Base-by-base conservation (phyloP, 2,797 vertebrate species). In the Brotula barbata region DNA sequence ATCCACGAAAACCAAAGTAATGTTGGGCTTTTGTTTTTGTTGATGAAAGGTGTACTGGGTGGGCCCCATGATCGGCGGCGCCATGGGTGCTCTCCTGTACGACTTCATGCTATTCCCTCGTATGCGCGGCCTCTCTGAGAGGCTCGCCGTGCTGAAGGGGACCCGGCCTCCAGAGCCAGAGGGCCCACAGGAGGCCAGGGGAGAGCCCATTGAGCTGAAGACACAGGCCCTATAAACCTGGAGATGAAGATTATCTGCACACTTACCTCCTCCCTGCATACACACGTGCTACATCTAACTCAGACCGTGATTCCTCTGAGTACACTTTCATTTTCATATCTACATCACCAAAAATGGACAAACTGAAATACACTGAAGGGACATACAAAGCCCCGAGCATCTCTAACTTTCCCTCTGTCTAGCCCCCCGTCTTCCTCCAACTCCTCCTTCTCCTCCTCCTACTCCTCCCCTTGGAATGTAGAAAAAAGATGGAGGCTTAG, bases 41-140 rank as follows among this genome's bases (percentile, higher is more conserved):
- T 15, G 0, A 23, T 16, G 11, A 6, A 68, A 96, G 95, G 94
- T 96, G 25, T 96, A 94, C 86, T 96, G 95, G 95, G 93, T 96
- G 51, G 95, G 95, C 53, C 96, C 96, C n/a, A 89, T 97, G 90
- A 93, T 96, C 23, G 96, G 96, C 3, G 94, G 90, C 2, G 92
- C 91, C 58, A 75, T 97, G 73, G 95, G 93, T 1, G 93, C 93
- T 59, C 88, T 96, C 81, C 78, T 97, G 20, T 97, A 98, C 5
- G 95, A 98, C 84, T 95, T 97, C 85, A 85, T 96, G 73, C 90
- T 97, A 74, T 95, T 94, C 84, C 95, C 95, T 41, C 93, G 94
- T 47, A 90, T 92, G 88, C 94, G 92, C 12, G 92, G 90, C 53
- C 81, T 96, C 65, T 92, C 94, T 5, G 95, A 96, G 86, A 93